These are phyloP conservation scores for Patella depressa DNA, from an alignment of 2,888 invertebrate species.

Conservation along the genomic window DNA sequence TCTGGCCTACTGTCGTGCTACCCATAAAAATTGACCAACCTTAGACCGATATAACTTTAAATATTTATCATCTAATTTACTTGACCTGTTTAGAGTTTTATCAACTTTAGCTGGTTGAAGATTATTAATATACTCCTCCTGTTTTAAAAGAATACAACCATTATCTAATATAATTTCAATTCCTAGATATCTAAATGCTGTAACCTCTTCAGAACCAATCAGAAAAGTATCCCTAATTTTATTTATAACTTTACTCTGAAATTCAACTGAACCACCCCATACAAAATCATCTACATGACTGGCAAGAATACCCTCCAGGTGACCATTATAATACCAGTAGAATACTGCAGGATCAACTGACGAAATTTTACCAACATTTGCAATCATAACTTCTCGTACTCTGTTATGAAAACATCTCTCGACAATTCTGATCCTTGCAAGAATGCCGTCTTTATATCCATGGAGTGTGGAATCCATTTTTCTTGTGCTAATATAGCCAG, in stretches of 20 bases:
- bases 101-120: background rate
- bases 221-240: slow-evolving; percentile 3
- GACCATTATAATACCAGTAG: slow-evolving; percentile 13
- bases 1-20: slow-evolving; percentile 3
- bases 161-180: background rate
- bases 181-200: slow-evolving; percentile 5
- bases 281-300: slow-evolving; percentile 21
- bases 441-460: slow-evolving; percentile 27
- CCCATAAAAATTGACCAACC: slow-evolving; percentile 15
- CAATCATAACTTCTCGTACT: background rate
- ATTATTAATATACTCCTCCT: background rate
- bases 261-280: slow-evolving; percentile 4
- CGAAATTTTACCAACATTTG: slow-evolving; percentile 12
- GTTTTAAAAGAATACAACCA: background rate
- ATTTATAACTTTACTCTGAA: background rate
- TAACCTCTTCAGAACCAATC: slow-evolving; percentile 8
- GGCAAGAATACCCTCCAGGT: background rate
- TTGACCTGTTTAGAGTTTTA: background rate
- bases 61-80: background rate
- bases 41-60: slow-evolving; percentile 8
- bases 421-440: slow-evolving; percentile 1
- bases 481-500: slow-evolving; percentile 26
- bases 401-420: background rate
- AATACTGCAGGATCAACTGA: slow-evolving; percentile 18
- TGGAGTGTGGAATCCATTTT: slow-evolving; percentile 23